Percentiles rank a stretch among this genome's conserved stretches.
These are phyloP conservation scores for Drosophila borborema DNA, from an alignment of 2,888 invertebrate species.

Conservation along the genomic window DNA sequence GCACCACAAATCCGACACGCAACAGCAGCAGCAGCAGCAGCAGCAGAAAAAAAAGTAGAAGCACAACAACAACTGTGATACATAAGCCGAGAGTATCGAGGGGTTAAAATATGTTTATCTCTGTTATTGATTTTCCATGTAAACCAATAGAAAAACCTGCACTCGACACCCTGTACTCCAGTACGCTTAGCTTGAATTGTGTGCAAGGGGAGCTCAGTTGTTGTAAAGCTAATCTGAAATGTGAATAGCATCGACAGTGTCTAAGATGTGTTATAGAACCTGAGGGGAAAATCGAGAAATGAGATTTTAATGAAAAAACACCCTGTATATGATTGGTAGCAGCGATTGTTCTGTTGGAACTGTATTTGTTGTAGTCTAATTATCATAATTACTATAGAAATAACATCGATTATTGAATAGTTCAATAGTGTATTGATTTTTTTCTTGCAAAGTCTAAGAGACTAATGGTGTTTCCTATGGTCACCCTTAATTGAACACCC, in stretches of 20 bases:
- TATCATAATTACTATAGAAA: not conserved
- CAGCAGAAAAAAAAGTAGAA: not conserved
- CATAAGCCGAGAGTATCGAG: slow-evolving; percentile 2
- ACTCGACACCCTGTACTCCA: slow-evolving; percentile 29
- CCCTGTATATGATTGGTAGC: not conserved
- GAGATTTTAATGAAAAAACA: not conserved
- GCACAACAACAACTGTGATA: slow-evolving; percentile 3
- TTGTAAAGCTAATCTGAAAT: not conserved
- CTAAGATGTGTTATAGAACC: not conserved
- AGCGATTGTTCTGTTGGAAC: not conserved
- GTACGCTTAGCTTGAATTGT: not conserved
- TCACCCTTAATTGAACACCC: too few relatives aligned
- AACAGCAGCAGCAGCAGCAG: slow-evolving; percentile 14
- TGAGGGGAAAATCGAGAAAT: not conserved
- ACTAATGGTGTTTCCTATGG: too few relatives aligned
- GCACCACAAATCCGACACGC: slow-evolving; percentile 68
- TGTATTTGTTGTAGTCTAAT: not conserved
- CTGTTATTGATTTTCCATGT: slow-evolving; percentile 32
- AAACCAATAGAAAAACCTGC: not conserved
- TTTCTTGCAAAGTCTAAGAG: not conserved
- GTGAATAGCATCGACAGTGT: not conserved
- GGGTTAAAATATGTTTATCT: slow-evolving; percentile 20
- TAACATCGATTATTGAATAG: not conserved
- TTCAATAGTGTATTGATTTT: slow-evolving; percentile 10
- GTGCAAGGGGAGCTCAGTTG: not conserved